Conservation (phyloP, 2,797 vertebrate species). For the Melanotaenia boesemani region DNA sequence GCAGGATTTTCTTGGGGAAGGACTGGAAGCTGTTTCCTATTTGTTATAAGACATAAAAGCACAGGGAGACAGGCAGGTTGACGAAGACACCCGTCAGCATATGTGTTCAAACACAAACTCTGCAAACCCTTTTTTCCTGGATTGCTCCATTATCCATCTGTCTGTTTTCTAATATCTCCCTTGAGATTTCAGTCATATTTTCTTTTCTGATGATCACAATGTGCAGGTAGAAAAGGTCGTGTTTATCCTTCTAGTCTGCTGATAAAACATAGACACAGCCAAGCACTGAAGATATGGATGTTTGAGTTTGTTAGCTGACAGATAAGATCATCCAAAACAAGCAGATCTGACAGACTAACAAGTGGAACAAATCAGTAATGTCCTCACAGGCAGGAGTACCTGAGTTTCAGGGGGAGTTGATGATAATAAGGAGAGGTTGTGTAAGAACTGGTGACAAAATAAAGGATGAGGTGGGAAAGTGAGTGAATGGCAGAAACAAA, state of each 20-base stretch:
- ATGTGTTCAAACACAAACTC: conserved; percentile 28
- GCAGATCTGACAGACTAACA: conserved; percentile 51
- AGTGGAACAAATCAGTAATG: conserved; percentile 58
- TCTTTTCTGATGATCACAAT: conserved; percentile 19
- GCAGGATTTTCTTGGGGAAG: conserved; percentile 1
- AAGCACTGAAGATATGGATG: conserved; percentile 40
- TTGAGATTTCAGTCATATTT: conserved; percentile 28
- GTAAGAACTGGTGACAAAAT: conserved; percentile 42
- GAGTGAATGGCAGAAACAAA: conserved; percentile 44
- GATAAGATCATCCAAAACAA: conserved; percentile 50
- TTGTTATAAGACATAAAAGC: conserved; percentile 32
- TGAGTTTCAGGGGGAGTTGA: conserved; percentile 41
- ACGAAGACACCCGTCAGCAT: not conserved
- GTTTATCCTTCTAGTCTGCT: conserved; percentile 28
- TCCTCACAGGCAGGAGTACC: conserved; percentile 33
- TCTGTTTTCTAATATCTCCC: conserved; percentile 23
- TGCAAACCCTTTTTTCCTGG: not conserved
- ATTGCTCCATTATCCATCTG: conserved; percentile 1
- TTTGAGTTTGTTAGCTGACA: conserved; percentile 50
- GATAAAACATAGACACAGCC: conserved; percentile 26
- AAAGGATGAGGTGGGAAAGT: conserved; percentile 44
- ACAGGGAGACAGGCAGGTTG: conserved; percentile 18
- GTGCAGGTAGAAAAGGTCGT: conserved; percentile 14
- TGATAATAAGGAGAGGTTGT: conserved; percentile 49
- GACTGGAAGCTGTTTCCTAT: conserved; percentile 34